Conservation (phyloP, 2,113 vertebrate genomes). For the Dasyurus viverrinus region DNA sequence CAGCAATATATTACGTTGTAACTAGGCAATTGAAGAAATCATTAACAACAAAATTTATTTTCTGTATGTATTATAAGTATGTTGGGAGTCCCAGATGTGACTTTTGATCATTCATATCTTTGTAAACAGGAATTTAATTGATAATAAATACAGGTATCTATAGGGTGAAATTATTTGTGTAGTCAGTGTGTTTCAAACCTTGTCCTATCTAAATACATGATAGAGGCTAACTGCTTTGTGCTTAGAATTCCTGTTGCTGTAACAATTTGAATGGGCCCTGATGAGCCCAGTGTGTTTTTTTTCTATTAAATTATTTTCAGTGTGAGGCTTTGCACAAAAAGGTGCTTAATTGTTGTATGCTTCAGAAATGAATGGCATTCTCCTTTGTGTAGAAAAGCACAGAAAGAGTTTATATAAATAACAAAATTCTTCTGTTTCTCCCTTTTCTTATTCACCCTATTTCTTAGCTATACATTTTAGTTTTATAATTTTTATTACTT, state of each 20-base stretch:
- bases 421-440: background rate
- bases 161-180: slow-evolving; percentile 31
- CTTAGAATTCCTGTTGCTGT: background rate
- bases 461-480: background rate
- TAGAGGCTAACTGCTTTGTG: background rate
- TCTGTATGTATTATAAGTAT: slow-evolving; percentile 54
- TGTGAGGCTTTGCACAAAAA: background rate
- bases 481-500: background rate
- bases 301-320: background rate
- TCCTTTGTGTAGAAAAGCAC: background rate
- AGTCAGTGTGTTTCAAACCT: slow-evolving; percentile 9
- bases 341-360: background rate
- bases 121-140: slow-evolving; percentile 65
- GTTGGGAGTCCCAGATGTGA: slow-evolving; percentile 63
- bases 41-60: slow-evolving; percentile 70
- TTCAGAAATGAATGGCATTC: background rate
- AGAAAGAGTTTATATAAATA: background rate
- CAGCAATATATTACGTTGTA: slow-evolving; percentile 66
- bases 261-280: background rate
- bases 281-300: background rate
- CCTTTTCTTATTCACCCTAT: background rate
- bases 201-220: slow-evolving; percentile 50
- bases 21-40: slow-evolving; percentile 61
- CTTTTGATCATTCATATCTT: slow-evolving; percentile 67
- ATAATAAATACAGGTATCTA: slow-evolving; percentile 50